These are phyloP conservation scores for Chalcis sispes DNA, from an alignment of 2,888 invertebrate species.

Conservation along the genomic window DNA sequence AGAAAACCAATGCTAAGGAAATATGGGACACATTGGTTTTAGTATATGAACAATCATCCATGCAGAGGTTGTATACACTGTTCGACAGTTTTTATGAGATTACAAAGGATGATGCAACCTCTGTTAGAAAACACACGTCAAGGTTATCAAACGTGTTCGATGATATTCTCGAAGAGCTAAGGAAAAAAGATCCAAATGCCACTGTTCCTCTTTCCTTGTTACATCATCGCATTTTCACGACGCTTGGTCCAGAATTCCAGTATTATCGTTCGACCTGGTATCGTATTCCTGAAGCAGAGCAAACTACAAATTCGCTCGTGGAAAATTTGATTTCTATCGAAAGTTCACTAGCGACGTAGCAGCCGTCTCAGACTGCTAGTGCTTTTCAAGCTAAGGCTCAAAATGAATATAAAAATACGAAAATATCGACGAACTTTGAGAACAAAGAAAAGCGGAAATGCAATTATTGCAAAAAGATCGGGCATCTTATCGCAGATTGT, in stretches of 20 bases:
- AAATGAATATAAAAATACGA: constrained; percentile 7
- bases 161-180: constrained; percentile 55
- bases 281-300: constrained; percentile 57
- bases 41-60: too few relatives aligned
- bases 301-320: constrained; percentile 57
- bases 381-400: constrained; percentile 54
- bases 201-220: constrained; percentile 57
- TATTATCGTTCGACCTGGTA: constrained; percentile 60
- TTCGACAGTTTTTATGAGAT: constrained; percentile 59
- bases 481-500: constrained; percentile 56
- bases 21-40: too few relatives aligned
- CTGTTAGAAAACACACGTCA: constrained; percentile 51
- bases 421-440: too few relatives aligned
- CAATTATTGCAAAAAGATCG: constrained; percentile 58
- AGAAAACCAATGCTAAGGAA: too few relatives aligned
- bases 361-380: constrained; percentile 42
- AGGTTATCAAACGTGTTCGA: constrained; percentile 55
- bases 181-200: constrained; percentile 54
- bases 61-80: constrained; percentile 59
- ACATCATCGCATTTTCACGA: constrained; percentile 60
- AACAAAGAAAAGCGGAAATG: constrained; percentile 52
- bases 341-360: constrained; percentile 46
- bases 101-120: constrained; percentile 48
- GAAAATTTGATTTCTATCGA: constrained; percentile 59
- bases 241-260: constrained; percentile 58